phyloP scores from a whole-genome alignment of 2,797 vertebrate species.

The Cichlasoma orientale region DNA sequence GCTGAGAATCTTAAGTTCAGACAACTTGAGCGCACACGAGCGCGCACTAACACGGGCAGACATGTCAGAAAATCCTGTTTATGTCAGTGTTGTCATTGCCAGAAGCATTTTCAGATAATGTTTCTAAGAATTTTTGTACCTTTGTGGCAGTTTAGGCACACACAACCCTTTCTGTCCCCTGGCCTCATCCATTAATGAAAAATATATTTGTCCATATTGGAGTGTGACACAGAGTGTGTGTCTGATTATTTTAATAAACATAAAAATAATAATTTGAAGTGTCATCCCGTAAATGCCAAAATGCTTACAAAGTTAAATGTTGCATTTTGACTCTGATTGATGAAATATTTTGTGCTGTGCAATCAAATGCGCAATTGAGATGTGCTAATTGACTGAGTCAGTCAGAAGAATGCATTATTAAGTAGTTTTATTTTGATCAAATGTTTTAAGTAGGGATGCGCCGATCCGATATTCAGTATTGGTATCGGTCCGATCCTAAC shows the following conservation, averaged over 20 bases:
- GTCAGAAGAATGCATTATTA: background rate
- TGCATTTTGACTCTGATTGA: background rate
- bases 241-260: background rate
- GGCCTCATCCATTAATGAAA: background rate
- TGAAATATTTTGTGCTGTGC: background rate
- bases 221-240: background rate
- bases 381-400: background rate
- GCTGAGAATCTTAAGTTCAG: background rate
- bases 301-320: background rate
- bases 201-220: background rate
- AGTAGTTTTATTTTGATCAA: background rate
- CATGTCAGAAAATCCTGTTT: background rate
- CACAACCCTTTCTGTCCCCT: background rate
- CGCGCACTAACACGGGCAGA: background rate
- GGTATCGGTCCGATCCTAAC: too few relatives aligned
- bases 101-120: background rate
- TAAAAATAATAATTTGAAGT: background rate
- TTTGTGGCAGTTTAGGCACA: background rate
- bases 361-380: background rate
- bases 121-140: too few relatives aligned
- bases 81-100: background rate
- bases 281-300: background rate
- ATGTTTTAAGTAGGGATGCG: background rate
- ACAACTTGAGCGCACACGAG: background rate
- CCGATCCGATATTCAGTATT: too few relatives aligned